Evolutionary conservation across 2,797 vertebrate species (phyloP), one percentile per base, ranked within the genome.

Genomic region (Tenualosa thibaudeaui): DNA sequence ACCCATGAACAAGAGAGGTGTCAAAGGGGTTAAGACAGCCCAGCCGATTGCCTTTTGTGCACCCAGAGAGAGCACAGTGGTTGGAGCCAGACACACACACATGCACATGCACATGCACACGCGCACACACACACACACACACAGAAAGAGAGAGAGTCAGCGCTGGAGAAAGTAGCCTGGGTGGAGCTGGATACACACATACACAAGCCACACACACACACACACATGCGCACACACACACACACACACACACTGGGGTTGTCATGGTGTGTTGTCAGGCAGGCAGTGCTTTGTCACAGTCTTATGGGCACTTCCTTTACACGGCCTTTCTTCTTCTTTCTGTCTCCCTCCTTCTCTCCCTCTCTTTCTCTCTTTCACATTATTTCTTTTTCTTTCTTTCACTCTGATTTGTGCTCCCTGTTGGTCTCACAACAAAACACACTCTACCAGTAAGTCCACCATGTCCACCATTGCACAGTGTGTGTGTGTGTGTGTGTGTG

Each of bases 1-100:
- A 96, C 96, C 96, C 81, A 75, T 90, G 87, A 86, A 96, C 95
- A 95, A 95, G 92, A 60, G 93, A 86, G 78, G 90, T 93, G 94
- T 94, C 93, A 84, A 91, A 0, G 90, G 91, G 97, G 96, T 96
- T 95, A 92, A 92, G 91, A 93, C 93, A 88, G 94, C 89, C 81
- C 88, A 90, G 90, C 94, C 90, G 93, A 92, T 92, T 89, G 75
- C 84, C 87, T 92, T 50, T 94, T 94, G 89, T 93, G 88, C 17
- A 85, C 89, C 49, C 31, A 71, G 54, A 87, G 90, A 50, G 91
- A 93, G 93, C 56, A 93, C 90, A 78, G 83, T 53, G 51, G 51
- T 53, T 53, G 13, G 51, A 13, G 51, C 12, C 26, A 40, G 22
- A 65, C 22, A 62, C 54, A 65, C n/a, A 65, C 62, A 68, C n/a